Percentiles rank a stretch among this genome's conserved stretches.
phyloP scores from a whole-genome alignment of 2,797 vertebrate genomes.

The Eutrigla gurnardus region DNA sequence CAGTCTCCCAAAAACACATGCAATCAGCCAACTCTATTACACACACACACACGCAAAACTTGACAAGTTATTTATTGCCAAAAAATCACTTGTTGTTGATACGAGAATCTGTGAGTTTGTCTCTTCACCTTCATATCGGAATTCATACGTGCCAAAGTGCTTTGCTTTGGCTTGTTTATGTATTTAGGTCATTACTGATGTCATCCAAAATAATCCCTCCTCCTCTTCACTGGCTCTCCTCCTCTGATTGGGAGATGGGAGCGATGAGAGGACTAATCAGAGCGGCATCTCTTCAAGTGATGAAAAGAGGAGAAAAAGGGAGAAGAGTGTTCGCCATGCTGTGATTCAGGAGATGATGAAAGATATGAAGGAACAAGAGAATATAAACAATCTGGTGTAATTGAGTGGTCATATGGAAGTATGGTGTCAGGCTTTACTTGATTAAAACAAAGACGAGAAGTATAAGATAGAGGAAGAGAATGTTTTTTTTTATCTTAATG shows the following conservation, averaged over 20 bases:
- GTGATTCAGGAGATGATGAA: conserved; percentile 30
- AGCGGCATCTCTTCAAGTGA: conserved; percentile 42
- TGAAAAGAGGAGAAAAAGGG: conserved; percentile 25
- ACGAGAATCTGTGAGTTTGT: neutral
- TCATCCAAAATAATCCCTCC: conserved; percentile 40
- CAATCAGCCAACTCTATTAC: neutral
- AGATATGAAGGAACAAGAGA: conserved; percentile 17
- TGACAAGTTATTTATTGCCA: too few species aligned
- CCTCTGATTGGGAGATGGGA: conserved; percentile 50
- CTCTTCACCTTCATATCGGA: neutral
- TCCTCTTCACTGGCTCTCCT: conserved; percentile 26
- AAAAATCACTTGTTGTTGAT: neutral
- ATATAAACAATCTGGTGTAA: conserved; percentile 39
- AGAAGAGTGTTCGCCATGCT: conserved; percentile 12
- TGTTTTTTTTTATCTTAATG: conserved; percentile 6
- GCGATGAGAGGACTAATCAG: conserved; percentile 56
- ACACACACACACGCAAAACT: too few species aligned
- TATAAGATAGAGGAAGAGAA: neutral
- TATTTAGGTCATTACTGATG: conserved; percentile 34
- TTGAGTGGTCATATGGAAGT: conserved; percentile 32
- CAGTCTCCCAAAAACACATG: neutral
- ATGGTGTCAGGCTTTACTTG: neutral
- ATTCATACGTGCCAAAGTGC: neutral
- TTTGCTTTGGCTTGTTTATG: conserved; percentile 45
- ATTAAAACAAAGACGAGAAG: conserved; percentile 16